Percentiles rank a stretch among this genome's conserved stretches.
phyloP scores from a whole-genome alignment of 2,797 vertebrate genomes.

The Phaenicophaeus curvirostris region DNA sequence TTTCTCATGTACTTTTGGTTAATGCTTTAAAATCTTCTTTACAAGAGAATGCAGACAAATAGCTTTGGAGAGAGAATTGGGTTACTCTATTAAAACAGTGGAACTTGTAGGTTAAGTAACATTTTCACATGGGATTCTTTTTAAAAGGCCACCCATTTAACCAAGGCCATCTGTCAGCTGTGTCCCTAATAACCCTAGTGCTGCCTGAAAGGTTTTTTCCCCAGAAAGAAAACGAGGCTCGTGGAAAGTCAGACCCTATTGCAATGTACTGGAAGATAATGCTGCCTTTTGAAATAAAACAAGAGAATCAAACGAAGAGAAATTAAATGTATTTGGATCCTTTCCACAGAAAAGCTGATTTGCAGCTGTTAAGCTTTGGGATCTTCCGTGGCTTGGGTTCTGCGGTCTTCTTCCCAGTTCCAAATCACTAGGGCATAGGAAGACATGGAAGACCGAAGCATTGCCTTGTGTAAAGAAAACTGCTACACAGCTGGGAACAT shows the following conservation, averaged over 20 bases:
- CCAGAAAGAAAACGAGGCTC: slow-evolving; percentile 47
- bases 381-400: not conserved
- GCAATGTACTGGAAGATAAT: slow-evolving; percentile 31
- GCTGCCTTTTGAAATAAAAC: not conserved
- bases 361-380: slow-evolving; percentile 7
- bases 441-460: not conserved
- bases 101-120: slow-evolving; percentile 73
- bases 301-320: slow-evolving; percentile 24
- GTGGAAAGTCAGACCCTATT: slow-evolving; percentile 24
- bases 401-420: not conserved
- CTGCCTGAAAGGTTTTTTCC: slow-evolving; percentile 35
- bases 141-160: slow-evolving; percentile 57
- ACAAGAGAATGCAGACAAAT: slow-evolving; percentile 57
- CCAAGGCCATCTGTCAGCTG: slow-evolving; percentile 55
- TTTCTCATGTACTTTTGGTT: slow-evolving; percentile 73
- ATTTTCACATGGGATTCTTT: slow-evolving; percentile 70
- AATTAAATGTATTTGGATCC: slow-evolving; percentile 14
- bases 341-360: slow-evolving; percentile 34
- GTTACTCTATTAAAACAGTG: slow-evolving; percentile 48
- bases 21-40: slow-evolving; percentile 77
- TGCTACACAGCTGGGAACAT: not conserved
- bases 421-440: not conserved
- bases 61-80: slow-evolving; percentile 61
- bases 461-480: not conserved
- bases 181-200: slow-evolving; percentile 16